A percentile compares a stretch with the other conserved stretches of the same genome.
Conservation (phyloP, 2,797 vertebrate species). For the Channallabes apus region DNA sequence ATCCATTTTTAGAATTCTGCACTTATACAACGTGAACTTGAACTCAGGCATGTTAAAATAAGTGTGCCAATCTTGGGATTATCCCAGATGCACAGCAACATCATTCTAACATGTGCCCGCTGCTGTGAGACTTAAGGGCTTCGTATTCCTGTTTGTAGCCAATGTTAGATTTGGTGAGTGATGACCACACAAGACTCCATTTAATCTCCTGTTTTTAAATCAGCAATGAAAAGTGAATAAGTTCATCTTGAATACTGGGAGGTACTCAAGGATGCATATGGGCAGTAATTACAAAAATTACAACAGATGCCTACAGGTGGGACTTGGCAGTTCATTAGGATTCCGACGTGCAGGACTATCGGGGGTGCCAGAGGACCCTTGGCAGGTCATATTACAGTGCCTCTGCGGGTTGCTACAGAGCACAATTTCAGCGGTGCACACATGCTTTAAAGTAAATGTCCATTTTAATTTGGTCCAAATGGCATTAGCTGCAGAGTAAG, state of each 20-base stretch:
- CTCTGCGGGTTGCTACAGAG: conserved; percentile 22
- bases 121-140: conserved; percentile 52
- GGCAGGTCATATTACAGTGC: conserved; percentile 48
- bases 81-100: conserved; percentile 68
- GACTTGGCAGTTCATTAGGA: conserved; percentile 48
- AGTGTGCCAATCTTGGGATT: conserved; percentile 77
- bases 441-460: conserved; percentile 3
- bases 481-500: background rate
- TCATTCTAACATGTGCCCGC: conserved; percentile 72
- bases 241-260: background rate
- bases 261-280: background rate
- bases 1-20: conserved; percentile 75
- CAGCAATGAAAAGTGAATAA: too few species aligned
- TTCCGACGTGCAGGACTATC: conserved; percentile 52
- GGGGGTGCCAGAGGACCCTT: conserved; percentile 51
- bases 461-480: background rate
- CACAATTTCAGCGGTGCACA: conserved; percentile 24
- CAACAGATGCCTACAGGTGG: conserved; percentile 49
- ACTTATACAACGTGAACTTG: conserved; percentile 73
- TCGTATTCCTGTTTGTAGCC: conserved; percentile 31
- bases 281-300: conserved; percentile 21
- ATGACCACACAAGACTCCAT: background rate
- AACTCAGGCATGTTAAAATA: conserved; percentile 79
- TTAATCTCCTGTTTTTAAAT: background rate
- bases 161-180: background rate